Conservation (phyloP, 2,113 vertebrate species). For the Eretmochelys imbricata region DNA sequence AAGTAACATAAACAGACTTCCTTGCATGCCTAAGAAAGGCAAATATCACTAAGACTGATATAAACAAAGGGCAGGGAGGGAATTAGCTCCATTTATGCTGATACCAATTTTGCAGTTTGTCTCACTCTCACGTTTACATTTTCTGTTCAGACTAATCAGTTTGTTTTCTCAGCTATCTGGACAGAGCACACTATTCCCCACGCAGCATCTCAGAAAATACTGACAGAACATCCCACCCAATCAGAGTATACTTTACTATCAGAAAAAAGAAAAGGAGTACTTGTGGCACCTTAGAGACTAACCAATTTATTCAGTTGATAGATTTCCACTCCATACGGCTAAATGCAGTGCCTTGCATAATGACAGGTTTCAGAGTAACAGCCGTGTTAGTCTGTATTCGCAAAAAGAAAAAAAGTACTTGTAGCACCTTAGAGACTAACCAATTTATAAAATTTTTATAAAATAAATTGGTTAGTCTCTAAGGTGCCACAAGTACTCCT, state of each 20-base stretch:
- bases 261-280: neutral
- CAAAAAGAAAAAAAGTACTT: too few species aligned
- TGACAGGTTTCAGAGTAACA: too few species aligned
- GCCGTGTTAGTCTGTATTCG: too few species aligned
- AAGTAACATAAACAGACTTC: slow-evolving; percentile 19
- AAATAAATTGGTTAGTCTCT: too few species aligned
- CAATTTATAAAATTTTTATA: too few species aligned
- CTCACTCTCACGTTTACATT: neutral
- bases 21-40: slow-evolving; percentile 46
- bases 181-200: neutral
- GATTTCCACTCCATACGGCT: too few species aligned
- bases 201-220: neutral
- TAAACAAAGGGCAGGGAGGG: slow-evolving; percentile 10
- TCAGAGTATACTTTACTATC: neutral
- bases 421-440: too few species aligned
- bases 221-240: neutral
- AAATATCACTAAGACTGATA: slow-evolving; percentile 9
- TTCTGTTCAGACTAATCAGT: neutral
- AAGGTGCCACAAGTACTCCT: too few species aligned
- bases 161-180: neutral
- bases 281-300: too few species aligned
- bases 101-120: neutral
- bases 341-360: too few species aligned
- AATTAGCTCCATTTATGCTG: neutral
- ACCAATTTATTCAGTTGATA: too few species aligned